Evolutionary conservation across 1,140 invertebrate genomes (phyloP), one percentile per base, ranked within the genome.

Genomic region (Drosophila ambigua): DNA sequence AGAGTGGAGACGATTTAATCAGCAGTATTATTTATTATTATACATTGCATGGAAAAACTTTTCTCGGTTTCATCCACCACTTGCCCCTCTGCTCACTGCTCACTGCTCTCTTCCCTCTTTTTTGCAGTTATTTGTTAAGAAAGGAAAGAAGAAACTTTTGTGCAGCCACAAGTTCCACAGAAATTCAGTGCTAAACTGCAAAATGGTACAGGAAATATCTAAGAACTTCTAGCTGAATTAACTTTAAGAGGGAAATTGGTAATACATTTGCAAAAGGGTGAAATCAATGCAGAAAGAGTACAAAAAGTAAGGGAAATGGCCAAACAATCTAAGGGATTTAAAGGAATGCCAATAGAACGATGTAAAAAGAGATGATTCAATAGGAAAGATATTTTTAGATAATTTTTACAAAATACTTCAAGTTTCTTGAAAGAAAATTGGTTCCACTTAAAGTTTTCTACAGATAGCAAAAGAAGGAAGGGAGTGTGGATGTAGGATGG

Each of bases 21-120:
- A 87, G 83, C 64, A 75, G 82, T 76, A 88, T 87, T 88, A 87
- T 87, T 87, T 87, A 87, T 87, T 87, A 72, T 88, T 87, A 72
- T 88, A 87, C 71, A 85, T 85, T 53, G 77, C 82, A 64, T 51
- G 81, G 50, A 57, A 66, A 80, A 80, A 84, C 73, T 67, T 87
- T 85, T 75, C 52, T 55, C 41, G 74, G 65, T 87, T 65, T 74
- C 64, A 58, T 53, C 53, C 59, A 11, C 35, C 11, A 39, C 35
- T 39, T 39, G 11, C 11, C 4, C 11, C 4, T 2, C 35, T 11
- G 16, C 16, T 4, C 9, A 4, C 31, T 11, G 3, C 9, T 73
- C 31, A 62, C 59, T 41, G 7, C 16, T 35, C 26, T 55, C n/a
- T 49, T 15, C 53, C 46, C 49, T 24, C 7, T n/a, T 54, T 72